phyloP scores from a whole-genome alignment of 2,888 invertebrate genomes.

The Cataglyphis rosenhaueri region DNA sequence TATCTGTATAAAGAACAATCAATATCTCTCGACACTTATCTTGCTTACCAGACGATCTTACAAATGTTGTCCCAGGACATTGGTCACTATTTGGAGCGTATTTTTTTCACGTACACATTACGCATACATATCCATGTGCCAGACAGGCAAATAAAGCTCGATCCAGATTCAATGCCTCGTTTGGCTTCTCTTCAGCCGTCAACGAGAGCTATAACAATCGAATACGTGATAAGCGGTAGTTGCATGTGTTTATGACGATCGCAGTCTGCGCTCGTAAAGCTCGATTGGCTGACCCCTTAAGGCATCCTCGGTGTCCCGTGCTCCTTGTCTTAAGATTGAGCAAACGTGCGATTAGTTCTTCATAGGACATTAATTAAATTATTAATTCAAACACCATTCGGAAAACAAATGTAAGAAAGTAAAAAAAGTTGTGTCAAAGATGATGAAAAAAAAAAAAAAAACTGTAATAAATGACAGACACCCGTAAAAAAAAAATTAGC shows the following conservation, averaged over 20 bases:
- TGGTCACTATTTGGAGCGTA: conserved; percentile 34
- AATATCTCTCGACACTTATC: conserved; percentile 23
- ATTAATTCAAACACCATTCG: neutral
- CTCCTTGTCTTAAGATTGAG: conserved; percentile 65
- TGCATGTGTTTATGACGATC: conserved; percentile 78
- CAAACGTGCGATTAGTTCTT: conserved; percentile 1
- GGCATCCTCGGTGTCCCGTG: conserved; percentile 60
- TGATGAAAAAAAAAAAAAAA: neutral
- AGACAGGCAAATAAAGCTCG: conserved; percentile 59
- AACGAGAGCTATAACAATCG: conserved; percentile 76
- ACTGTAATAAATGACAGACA: neutral
- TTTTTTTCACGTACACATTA: conserved; percentile 55
- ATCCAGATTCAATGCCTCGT: conserved; percentile 53
- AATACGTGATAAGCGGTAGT: conserved; percentile 73
- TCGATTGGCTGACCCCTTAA: conserved; percentile 67
- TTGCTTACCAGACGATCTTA: conserved; percentile 35
- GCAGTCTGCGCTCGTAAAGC: conserved; percentile 72
- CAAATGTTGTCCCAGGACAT: conserved; percentile 24
- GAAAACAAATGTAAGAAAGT: neutral
- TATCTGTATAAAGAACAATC: conserved; percentile 4
- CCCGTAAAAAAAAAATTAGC: neutral
- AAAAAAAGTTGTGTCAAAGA: neutral
- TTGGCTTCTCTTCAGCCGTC: conserved; percentile 63
- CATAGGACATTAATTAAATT: neutral
- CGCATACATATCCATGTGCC: conserved; percentile 52